These are phyloP conservation scores for Daphoenositta chrysoptera DNA, from an alignment of 2,113 vertebrate genomes.

Conservation along the genomic window DNA sequence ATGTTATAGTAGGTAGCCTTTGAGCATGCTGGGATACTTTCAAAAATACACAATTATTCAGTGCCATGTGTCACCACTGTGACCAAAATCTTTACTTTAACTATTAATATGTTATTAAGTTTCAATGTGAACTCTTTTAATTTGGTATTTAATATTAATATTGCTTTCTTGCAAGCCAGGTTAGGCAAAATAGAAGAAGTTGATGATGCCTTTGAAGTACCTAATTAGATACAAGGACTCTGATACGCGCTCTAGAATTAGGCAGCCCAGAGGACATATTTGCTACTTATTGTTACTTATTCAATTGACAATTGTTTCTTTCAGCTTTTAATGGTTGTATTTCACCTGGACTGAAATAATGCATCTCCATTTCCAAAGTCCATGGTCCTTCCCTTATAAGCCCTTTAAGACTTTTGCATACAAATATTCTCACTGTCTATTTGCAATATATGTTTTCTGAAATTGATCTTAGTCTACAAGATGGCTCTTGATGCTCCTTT, in stretches of 20 bases:
- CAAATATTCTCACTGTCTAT: not conserved
- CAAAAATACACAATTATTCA: not conserved
- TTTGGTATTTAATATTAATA: conserved; percentile 72
- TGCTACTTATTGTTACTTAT: conserved; percentile 56
- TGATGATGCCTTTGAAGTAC: conserved; percentile 75
- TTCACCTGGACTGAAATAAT: not conserved
- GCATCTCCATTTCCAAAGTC: not conserved
- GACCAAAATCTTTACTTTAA: conserved; percentile 74
- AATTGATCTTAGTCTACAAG: not conserved
- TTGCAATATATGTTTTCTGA: not conserved
- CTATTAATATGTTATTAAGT: conserved; percentile 72
- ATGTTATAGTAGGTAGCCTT: not conserved
- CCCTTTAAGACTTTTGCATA: not conserved
- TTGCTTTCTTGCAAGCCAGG: conserved; percentile 70
- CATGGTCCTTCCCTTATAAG: not conserved
- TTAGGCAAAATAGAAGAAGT: conserved; percentile 68
- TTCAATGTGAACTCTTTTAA: conserved; percentile 76
- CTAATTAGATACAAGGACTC: conserved; percentile 73
- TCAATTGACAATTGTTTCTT: conserved; percentile 37
- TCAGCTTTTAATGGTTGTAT: conserved; percentile 41
- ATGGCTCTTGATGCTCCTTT: not conserved
- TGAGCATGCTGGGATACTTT: not conserved
- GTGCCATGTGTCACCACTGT: conserved; percentile 17
- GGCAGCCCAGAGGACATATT: not conserved
- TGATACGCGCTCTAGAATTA: conserved; percentile 48